A percentile compares a stretch with the other conserved stretches of the same genome.
Conservation (phyloP, 2,113 vertebrate genomes). For the Mugil cephalus region DNA sequence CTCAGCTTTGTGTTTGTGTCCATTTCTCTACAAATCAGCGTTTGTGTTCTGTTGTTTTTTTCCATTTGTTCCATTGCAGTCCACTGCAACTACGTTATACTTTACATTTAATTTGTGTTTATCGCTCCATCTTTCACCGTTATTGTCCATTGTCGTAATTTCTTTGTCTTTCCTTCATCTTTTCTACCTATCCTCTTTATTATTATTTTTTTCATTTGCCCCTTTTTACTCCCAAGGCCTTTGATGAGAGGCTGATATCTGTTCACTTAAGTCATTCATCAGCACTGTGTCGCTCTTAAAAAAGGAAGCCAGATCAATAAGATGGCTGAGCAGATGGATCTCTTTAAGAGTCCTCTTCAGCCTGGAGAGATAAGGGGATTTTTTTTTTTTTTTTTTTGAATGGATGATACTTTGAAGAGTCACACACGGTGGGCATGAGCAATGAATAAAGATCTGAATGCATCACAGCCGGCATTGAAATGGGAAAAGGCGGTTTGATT, state of each 20-base stretch:
- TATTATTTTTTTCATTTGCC: no score
- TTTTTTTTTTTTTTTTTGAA: slow-evolving; percentile 19
- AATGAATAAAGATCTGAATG: slow-evolving; percentile 48
- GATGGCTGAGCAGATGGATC: slow-evolving; percentile 60
- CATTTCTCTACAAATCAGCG: neutral
- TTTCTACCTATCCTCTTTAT: slow-evolving; percentile 3
- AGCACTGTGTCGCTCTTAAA: slow-evolving; percentile 60
- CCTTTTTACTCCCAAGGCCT: slow-evolving; percentile 16
- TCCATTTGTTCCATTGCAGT: neutral
- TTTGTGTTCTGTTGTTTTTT: neutral
- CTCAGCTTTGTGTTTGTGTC: neutral
- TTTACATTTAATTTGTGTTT: neutral
- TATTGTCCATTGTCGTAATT: slow-evolving; percentile 9
- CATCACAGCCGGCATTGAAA: slow-evolving; percentile 41
- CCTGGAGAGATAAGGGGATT: slow-evolving; percentile 43
- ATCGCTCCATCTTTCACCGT: slow-evolving; percentile 10
- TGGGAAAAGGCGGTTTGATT: slow-evolving; percentile 31
- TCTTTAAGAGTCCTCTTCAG: slow-evolving; percentile 58
- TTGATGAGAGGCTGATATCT: slow-evolving; percentile 55
- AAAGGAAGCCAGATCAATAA: slow-evolving; percentile 70
- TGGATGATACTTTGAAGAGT: slow-evolving; percentile 56
- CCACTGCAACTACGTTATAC: neutral
- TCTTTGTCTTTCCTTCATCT: neutral
- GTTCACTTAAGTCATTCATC: slow-evolving; percentile 63
- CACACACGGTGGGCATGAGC: slow-evolving; percentile 16